Evolutionary conservation across 1,140 invertebrate genomes (phyloP).

Genomic region (Marisa cornuarietis): DNA sequence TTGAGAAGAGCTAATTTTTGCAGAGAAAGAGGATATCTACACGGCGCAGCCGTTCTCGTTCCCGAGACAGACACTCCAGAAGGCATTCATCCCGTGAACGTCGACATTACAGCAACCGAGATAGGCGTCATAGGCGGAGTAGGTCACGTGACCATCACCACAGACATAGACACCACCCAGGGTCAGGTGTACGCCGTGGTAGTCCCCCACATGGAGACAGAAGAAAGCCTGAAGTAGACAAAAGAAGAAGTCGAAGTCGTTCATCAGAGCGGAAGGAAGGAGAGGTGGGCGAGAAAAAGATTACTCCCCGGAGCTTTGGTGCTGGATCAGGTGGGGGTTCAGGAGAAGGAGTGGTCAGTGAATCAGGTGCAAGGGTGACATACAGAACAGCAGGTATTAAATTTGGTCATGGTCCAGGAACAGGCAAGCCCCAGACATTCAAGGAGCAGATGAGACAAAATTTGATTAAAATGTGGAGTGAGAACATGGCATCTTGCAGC

Average conservation of each 20-base stretch:
- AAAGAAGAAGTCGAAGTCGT: constrained; percentile 17
- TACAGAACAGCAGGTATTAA: constrained; percentile 11
- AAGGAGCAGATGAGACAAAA: constrained; percentile 59
- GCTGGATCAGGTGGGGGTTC: not conserved
- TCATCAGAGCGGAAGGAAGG: constrained; percentile 9
- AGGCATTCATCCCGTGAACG: constrained; percentile 18
- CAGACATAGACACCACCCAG: not conserved
- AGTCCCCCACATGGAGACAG: constrained; percentile 29
- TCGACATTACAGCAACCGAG: constrained; percentile 28
- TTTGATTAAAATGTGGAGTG: constrained; percentile 44
- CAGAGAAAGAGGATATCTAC: not conserved
- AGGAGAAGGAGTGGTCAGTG: constrained; percentile 24
- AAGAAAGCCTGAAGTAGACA: constrained; percentile 18
- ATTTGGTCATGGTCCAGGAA: constrained; percentile 9
- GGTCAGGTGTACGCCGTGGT: constrained; percentile 21
- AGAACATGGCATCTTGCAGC: constrained; percentile 30
- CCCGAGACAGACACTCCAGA: constrained; percentile 4
- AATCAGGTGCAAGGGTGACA: constrained; percentile 33
- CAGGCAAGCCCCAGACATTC: constrained; percentile 47
- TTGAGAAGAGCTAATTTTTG: too few relatives aligned
- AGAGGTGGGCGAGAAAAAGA: constrained; percentile 15
- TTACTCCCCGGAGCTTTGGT: constrained; percentile 15
- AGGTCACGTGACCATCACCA: constrained; percentile 23
- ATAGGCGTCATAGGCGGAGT: constrained; percentile 23
- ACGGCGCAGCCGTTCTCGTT: constrained; percentile 10